phyloP scores from a whole-genome alignment of 2,113 vertebrate genomes.

The Catharus bicknelli region DNA sequence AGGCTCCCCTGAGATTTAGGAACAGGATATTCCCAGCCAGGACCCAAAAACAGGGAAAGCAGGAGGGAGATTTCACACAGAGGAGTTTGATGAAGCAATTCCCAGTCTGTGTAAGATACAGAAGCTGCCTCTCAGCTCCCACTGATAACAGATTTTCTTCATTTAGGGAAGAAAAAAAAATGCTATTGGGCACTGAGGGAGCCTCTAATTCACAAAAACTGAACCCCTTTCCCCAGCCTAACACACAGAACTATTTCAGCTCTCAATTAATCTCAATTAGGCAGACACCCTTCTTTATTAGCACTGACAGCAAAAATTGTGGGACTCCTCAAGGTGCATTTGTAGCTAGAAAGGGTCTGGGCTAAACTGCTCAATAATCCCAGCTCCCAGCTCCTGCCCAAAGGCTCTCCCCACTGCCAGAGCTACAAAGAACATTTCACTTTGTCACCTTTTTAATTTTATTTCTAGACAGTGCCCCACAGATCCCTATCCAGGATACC shows the following conservation, averaged over 20 bases:
- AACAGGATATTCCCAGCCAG: background rate
- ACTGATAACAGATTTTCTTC: background rate
- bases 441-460: background rate
- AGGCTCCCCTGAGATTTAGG: too few relatives aligned
- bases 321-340: background rate
- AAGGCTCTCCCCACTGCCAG: background rate
- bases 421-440: background rate
- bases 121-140: background rate
- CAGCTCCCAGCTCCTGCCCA: background rate
- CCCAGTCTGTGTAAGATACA: background rate
- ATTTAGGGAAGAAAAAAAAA: fast-evolving
- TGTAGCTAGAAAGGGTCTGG: background rate
- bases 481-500: too few relatives aligned
- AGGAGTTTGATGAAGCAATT: background rate
- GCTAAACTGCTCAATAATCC: background rate
- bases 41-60: background rate
- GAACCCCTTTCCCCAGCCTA: background rate
- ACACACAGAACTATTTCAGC: background rate
- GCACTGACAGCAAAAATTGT: background rate
- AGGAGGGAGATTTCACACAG: background rate
- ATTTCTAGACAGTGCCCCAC: background rate
- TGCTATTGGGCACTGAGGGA: background rate
- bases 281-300: background rate
- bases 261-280: background rate
- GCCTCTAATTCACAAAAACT: background rate